phyloP scores from a whole-genome alignment of 2,113 vertebrate genomes.

The Heteronetta atricapilla region DNA sequence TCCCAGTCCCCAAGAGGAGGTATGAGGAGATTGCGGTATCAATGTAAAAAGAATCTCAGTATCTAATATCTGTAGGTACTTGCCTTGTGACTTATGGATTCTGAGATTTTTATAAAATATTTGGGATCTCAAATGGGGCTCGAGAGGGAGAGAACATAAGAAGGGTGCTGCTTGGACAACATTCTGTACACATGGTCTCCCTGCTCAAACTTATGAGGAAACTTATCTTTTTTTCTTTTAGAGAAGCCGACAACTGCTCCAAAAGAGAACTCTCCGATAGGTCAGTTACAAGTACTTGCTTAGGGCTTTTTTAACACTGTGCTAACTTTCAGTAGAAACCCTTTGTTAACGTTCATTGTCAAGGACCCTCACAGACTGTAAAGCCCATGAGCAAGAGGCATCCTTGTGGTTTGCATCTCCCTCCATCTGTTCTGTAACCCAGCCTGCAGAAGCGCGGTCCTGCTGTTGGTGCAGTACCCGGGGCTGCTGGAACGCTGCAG shows the following conservation, averaged over 20 bases:
- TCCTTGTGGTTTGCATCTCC: not conserved
- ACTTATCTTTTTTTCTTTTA: conserved; percentile 42
- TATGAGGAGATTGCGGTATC: not conserved
- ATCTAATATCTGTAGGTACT: not conserved
- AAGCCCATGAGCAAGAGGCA: not conserved
- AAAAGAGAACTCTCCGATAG: conserved; percentile 1
- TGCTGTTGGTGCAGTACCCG: not conserved
- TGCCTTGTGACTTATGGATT: not conserved
- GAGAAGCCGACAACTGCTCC: conserved; percentile 66
- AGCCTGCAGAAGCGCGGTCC: not conserved
- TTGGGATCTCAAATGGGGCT: not conserved
- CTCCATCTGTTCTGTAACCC: fast-evolving
- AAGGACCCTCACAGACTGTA: not conserved
- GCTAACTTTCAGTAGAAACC: not conserved
- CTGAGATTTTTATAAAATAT: not conserved
- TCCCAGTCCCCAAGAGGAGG: not conserved
- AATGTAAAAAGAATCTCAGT: not conserved
- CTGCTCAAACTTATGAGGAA: not conserved
- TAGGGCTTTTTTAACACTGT: not conserved
- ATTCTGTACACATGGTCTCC: not conserved
- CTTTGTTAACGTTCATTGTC: not conserved
- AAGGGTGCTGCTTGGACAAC: fast-evolving
- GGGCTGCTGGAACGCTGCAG: not conserved
- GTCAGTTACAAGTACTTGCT: not conserved
- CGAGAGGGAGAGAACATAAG: not conserved